Conservation (phyloP, 2,797 vertebrate species). For the Pachyuromys duprasi region DNA sequence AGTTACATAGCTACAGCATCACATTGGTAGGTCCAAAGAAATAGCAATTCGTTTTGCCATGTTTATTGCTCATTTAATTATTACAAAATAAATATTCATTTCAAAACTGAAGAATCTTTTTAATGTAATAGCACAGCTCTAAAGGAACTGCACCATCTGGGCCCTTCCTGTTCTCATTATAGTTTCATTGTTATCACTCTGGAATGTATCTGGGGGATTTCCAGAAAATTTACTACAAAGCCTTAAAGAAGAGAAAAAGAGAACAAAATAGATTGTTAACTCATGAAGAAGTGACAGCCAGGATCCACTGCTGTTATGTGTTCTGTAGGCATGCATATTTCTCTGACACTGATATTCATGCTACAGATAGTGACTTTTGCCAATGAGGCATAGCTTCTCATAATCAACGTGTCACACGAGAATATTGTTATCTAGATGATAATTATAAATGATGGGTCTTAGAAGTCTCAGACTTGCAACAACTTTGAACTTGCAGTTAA, state of each 20-base stretch:
- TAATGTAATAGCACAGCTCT: background rate
- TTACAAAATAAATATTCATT: slow-evolving; percentile 41
- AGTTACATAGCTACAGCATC: background rate
- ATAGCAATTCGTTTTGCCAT: background rate
- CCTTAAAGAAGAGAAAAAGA: slow-evolving; percentile 21
- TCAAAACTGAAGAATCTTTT: slow-evolving; percentile 13
- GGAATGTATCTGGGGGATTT: background rate
- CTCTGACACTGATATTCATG: slow-evolving; percentile 3
- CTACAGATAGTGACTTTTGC: background rate
- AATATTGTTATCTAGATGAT: background rate
- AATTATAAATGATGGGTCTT: background rate
- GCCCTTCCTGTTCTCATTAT: slow-evolving; percentile 34
- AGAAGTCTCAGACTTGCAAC: background rate
- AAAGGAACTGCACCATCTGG: background rate
- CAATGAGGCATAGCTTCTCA: background rate
- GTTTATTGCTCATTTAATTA: slow-evolving; percentile 55
- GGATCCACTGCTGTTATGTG: background rate
- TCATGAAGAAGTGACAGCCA: background rate
- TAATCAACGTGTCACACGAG: background rate
- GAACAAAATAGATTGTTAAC: slow-evolving; percentile 18
- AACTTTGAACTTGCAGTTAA: slow-evolving; percentile 18
- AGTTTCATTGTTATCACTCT: background rate
- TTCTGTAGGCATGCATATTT: background rate
- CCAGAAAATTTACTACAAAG: slow-evolving; percentile 5
- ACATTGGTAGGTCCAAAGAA: background rate